Percentiles rank a stretch among this genome's conserved stretches.
These are phyloP conservation scores for Macrosoma leucophasiata DNA, from an alignment of 2,888 invertebrate genomes.

Conservation along the genomic window DNA sequence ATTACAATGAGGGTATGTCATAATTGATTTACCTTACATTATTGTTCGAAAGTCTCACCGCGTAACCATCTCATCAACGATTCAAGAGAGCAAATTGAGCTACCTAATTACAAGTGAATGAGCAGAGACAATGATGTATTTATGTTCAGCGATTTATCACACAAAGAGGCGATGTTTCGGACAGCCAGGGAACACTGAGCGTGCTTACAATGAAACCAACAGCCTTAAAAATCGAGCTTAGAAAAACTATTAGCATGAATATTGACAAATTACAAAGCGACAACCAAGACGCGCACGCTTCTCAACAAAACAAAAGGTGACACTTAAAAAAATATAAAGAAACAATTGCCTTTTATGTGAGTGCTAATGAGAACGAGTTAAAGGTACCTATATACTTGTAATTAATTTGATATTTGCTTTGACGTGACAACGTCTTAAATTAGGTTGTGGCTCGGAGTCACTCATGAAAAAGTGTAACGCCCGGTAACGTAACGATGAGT, in stretches of 20 bases:
- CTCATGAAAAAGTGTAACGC: no score
- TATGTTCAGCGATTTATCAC: constrained; percentile 71
- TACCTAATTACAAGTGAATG: constrained; percentile 71
- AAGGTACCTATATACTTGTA: constrained; percentile 12
- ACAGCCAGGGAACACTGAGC: constrained; percentile 40
- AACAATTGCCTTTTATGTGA: constrained; percentile 64
- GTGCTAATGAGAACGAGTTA: constrained; percentile 41
- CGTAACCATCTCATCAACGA: constrained; percentile 61
- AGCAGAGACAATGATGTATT: constrained; percentile 68
- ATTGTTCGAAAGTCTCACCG: constrained; percentile 49
- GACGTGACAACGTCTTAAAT: no score
- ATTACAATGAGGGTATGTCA: constrained; percentile 35
- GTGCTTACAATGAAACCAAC: constrained; percentile 40
- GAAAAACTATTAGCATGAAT: constrained; percentile 58
- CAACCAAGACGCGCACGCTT: constrained; percentile 51
- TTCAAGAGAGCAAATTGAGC: constrained; percentile 72
- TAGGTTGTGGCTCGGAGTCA: no score
- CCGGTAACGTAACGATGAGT: no score
- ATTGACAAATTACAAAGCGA: constrained; percentile 45
- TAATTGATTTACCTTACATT: constrained; percentile 62
- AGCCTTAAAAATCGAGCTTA: constrained; percentile 60
- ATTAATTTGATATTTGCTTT: no score
- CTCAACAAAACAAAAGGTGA: constrained; percentile 49
- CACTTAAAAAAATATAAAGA: constrained; percentile 53
- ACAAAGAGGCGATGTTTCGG: constrained; percentile 68